phyloP scores from a whole-genome alignment of 30 jellyfish, hydroid and myxozoan species.

The Cassiopea andromeda region DNA sequence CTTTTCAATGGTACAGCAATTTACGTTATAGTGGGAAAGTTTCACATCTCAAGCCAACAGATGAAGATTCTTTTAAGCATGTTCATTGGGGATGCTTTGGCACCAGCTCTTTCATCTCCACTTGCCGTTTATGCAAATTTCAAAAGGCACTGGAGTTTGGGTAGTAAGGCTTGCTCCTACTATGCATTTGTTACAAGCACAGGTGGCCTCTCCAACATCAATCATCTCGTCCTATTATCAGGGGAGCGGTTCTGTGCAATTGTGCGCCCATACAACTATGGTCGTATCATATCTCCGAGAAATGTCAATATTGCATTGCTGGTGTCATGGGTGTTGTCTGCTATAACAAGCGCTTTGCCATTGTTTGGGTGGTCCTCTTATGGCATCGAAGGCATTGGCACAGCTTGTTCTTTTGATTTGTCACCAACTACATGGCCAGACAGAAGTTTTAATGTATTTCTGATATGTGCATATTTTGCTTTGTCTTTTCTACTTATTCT shows the following conservation, averaged over 20 bases:
- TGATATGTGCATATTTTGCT: not conserved
- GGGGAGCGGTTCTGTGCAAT: slow-evolving; percentile 5
- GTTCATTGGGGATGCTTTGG: slow-evolving; percentile 18
- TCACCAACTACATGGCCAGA: slow-evolving; percentile 6
- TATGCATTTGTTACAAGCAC: slow-evolving; percentile 13
- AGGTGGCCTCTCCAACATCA: slow-evolving; percentile 31
- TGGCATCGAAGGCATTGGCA: slow-evolving; percentile 22
- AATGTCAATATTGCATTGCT: not conserved
- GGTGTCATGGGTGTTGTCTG: not conserved
- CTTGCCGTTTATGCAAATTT: slow-evolving; percentile 5
- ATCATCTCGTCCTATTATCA: slow-evolving; percentile 36
- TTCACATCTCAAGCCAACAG: slow-evolving; percentile 10
- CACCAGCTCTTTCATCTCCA: no score
- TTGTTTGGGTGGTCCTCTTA: slow-evolving; percentile 28
- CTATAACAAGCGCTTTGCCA: not conserved
- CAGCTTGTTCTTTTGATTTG: slow-evolving; percentile 13
- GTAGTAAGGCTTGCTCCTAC: slow-evolving; percentile 9
- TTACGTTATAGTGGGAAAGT: not conserved
- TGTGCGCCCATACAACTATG: not conserved
- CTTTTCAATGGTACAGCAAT: not conserved
- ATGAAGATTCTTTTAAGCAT: slow-evolving; percentile 5
- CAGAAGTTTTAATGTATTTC: slow-evolving; percentile 4
- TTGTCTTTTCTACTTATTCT: not conserved
- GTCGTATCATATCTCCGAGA: not conserved
- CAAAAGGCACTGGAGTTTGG: slow-evolving; percentile 4